A percentile compares a stretch with the other conserved stretches of the same genome.
phyloP scores from a whole-genome alignment of 2,888 invertebrate genomes.

The Pterobdella sp. region DNA sequence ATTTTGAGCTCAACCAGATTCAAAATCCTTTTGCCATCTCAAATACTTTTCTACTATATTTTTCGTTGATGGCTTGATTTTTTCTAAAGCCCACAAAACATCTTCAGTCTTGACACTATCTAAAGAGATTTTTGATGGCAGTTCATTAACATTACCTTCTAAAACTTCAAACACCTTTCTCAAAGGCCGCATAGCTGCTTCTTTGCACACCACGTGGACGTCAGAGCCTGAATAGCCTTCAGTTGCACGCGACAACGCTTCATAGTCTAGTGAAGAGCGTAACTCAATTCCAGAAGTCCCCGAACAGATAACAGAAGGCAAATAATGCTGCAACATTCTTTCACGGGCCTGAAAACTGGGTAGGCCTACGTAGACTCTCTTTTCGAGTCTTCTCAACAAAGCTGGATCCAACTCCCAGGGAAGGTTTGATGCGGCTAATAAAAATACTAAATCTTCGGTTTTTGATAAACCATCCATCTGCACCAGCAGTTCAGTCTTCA shows the following conservation, averaged over 20 bases:
- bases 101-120: constrained; percentile 49
- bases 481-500: constrained; percentile 78
- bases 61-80: constrained; percentile 50
- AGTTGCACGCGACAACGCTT: constrained; percentile 55
- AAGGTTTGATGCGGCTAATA: constrained; percentile 79
- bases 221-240: constrained; percentile 81
- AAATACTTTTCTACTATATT: constrained; percentile 47
- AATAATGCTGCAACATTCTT: constrained; percentile 60
- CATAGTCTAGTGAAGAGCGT: constrained; percentile 52
- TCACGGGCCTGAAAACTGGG: constrained; percentile 64
- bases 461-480: constrained; percentile 72
- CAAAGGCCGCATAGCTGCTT: constrained; percentile 73
- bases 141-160: constrained; percentile 50
- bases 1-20: constrained; percentile 43
- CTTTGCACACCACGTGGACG: constrained; percentile 75
- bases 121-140: constrained; percentile 44
- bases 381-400: constrained; percentile 76
- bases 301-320: constrained; percentile 45
- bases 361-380: constrained; percentile 70
- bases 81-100: constrained; percentile 46
- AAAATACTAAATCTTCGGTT: constrained; percentile 62
- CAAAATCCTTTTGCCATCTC: constrained; percentile 50
- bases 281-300: constrained; percentile 52
- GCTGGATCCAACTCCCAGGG: constrained; percentile 89
- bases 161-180: constrained; percentile 59